Percentiles rank a stretch among this genome's conserved stretches.
Conservation (phyloP, 2,113 vertebrate genomes). For the Dinomys branickii region DNA sequence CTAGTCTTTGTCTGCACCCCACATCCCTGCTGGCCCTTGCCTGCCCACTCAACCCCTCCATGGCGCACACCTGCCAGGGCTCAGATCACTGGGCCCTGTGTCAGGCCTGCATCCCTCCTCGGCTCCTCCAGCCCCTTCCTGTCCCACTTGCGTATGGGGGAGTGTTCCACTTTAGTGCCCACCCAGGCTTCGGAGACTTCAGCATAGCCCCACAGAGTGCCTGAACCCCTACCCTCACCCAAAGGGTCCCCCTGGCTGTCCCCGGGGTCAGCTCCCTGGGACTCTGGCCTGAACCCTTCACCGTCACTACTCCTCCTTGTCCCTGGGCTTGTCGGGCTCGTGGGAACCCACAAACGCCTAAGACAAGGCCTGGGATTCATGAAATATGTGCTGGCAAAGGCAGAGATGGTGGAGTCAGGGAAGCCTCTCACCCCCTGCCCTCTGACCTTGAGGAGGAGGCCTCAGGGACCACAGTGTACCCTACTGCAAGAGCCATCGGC, state of each 20-base stretch:
- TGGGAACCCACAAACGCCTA: background rate
- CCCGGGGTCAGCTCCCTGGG: background rate
- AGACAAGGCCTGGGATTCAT: background rate
- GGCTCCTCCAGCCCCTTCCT: background rate
- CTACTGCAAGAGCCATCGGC: background rate
- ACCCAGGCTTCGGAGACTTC: background rate
- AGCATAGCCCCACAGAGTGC: too few relatives aligned
- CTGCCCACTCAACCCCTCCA: background rate
- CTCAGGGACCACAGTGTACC: background rate
- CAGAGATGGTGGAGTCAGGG: background rate
- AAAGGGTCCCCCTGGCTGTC: background rate
- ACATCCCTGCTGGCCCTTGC: background rate
- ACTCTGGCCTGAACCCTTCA: fast-evolving
- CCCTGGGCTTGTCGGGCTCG: background rate
- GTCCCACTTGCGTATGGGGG: background rate
- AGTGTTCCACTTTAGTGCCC: background rate
- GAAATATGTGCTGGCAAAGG: background rate
- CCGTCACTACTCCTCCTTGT: too few relatives aligned
- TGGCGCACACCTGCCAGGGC: background rate
- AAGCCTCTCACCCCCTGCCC: background rate
- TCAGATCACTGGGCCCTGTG: background rate
- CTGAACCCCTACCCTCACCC: background rate
- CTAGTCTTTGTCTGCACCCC: background rate
- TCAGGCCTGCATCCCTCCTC: background rate
- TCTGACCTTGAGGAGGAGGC: background rate